Evolutionary conservation across 2,113 vertebrate species (phyloP).

Genomic region (Pomatostomus ruficeps): DNA sequence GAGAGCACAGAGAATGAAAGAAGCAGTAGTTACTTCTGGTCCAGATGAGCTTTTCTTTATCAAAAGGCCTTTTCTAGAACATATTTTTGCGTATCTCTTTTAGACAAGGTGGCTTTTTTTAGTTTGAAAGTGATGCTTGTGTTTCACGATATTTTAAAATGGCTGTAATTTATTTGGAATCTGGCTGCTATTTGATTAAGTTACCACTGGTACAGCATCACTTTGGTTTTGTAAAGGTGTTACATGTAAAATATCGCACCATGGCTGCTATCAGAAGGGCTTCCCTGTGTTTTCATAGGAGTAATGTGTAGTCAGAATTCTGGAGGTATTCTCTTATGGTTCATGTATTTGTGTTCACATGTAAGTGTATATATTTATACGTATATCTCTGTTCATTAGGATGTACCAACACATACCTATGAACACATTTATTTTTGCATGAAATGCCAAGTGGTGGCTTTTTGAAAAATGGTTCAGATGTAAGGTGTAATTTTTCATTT

Average conservation of each 20-base stretch:
- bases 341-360: background rate
- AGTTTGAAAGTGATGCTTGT: background rate
- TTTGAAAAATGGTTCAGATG: background rate
- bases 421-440: background rate
- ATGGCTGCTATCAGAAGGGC: background rate
- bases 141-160: conserved; percentile 22
- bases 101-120: background rate
- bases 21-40: background rate
- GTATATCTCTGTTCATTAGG: background rate
- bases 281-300: background rate
- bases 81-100: background rate
- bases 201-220: background rate
- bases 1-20: background rate
- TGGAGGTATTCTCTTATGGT: background rate
- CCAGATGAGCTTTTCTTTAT: background rate
- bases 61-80: background rate
- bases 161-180: conserved; percentile 23
- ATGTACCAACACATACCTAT: background rate
- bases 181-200: background rate
- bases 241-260: background rate
- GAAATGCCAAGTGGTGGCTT: background rate
- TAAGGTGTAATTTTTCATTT: background rate
- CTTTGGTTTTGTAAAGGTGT: background rate
- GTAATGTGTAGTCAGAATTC: background rate
- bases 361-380: background rate